Conservation (phyloP, 2,113 vertebrate genomes). For the Irena cyanogastra region DNA sequence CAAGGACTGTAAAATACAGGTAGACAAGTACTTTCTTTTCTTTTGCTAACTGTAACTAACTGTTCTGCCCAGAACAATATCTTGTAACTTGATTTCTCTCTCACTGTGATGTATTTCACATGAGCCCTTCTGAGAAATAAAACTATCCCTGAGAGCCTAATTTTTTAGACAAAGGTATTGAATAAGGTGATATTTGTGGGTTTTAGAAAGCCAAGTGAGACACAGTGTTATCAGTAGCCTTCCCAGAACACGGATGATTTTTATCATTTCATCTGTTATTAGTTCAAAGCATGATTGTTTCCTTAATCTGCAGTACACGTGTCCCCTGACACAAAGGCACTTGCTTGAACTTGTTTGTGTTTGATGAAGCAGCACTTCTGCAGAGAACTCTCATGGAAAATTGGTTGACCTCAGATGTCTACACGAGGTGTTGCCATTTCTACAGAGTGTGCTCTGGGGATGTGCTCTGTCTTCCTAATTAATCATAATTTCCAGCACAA, state of each 20-base stretch:
- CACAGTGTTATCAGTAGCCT: neutral
- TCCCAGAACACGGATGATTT: neutral
- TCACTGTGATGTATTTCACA: neutral
- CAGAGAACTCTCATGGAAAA: neutral
- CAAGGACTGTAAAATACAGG: neutral
- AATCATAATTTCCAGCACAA: neutral
- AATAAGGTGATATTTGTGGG: neutral
- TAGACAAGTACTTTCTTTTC: neutral
- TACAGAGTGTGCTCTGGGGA: neutral
- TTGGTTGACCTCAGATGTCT: neutral
- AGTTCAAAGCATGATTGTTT: neutral
- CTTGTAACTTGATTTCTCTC: neutral
- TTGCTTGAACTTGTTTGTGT: neutral
- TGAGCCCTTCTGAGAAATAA: neutral
- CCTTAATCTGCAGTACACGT: neutral
- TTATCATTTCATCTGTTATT: neutral
- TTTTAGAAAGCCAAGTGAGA: neutral
- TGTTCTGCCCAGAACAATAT: neutral
- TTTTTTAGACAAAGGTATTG: neutral
- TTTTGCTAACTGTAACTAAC: neutral
- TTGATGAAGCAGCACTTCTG: neutral
- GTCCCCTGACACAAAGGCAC: neutral
- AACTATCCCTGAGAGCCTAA: neutral
- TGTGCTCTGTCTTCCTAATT: neutral
- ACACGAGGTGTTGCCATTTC: neutral